A percentile compares a stretch with the other conserved stretches of the same genome.
These are phyloP conservation scores for Leptinotarsa defecta DNA, from an alignment of 1,140 invertebrate species.

Conservation along the genomic window DNA sequence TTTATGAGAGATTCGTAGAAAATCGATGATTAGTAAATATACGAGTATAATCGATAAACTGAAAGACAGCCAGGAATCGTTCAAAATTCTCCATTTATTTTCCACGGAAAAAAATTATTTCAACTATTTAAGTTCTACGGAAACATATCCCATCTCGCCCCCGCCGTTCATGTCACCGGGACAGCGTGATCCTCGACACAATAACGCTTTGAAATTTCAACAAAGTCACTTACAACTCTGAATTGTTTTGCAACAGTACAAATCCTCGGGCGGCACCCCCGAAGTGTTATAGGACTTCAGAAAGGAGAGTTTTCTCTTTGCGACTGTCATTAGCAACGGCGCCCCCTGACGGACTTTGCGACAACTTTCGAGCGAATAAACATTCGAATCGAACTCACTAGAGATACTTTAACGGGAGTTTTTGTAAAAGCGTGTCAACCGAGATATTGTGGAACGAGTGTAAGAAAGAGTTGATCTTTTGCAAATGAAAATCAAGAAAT, in stretches of 20 bases:
- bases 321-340: background rate
- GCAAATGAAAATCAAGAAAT: no score
- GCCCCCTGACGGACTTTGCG: background rate
- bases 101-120: background rate
- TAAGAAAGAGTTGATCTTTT: no score
- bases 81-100: background rate
- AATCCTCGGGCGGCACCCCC: background rate
- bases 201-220: constrained; percentile 5
- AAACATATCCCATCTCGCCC: background rate
- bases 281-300: background rate
- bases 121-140: background rate
- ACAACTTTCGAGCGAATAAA: background rate
- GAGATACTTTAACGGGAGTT: background rate
- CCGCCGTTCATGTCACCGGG: background rate
- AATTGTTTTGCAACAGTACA: background rate
- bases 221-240: background rate
- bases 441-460: background rate
- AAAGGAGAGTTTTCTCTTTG: constrained; percentile 1
- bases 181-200: background rate
- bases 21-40: background rate
- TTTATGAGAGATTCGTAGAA: background rate
- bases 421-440: background rate
- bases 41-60: background rate
- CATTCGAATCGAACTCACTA: background rate
- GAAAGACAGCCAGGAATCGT: background rate